Conservation (phyloP, 1,140 invertebrate species). For the Heterodera carotae region DNA sequence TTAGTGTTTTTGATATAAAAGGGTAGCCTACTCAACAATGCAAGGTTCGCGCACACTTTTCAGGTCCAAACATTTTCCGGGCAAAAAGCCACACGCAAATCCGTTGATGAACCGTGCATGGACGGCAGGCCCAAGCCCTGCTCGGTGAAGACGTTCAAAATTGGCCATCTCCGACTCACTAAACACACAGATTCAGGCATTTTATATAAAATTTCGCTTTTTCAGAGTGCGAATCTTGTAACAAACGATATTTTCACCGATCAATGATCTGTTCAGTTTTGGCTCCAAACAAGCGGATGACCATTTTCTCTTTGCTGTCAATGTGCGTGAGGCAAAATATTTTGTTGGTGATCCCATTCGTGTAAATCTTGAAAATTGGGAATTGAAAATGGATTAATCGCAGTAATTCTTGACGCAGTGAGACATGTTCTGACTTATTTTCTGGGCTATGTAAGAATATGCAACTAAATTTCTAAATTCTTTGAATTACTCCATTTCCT, state of each 20-base stretch:
- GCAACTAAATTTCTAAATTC: too few relatives aligned
- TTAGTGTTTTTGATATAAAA: too few relatives aligned
- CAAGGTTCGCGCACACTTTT: slow-evolving; percentile 74
- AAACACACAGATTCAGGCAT: too few relatives aligned
- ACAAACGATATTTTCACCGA: slow-evolving; percentile 68
- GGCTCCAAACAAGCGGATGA: slow-evolving; percentile 87
- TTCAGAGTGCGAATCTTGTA: too few relatives aligned
- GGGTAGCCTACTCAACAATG: slow-evolving; percentile 67
- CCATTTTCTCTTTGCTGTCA: slow-evolving; percentile 74
- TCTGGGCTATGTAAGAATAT: too few relatives aligned
- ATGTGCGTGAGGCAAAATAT: slow-evolving; percentile 75
- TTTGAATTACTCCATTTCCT: too few relatives aligned
- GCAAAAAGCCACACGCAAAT: slow-evolving; percentile 85
- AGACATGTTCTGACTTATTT: too few relatives aligned
- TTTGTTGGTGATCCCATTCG: slow-evolving; percentile 92
- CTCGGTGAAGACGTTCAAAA: slow-evolving; percentile 74
- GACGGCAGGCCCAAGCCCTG: slow-evolving; percentile 79
- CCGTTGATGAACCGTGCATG: slow-evolving; percentile 92
- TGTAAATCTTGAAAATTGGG: slow-evolving; percentile 76
- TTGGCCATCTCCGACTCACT: slow-evolving; percentile 53
- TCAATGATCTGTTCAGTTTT: slow-evolving; percentile 91
- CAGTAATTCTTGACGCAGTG: too few relatives aligned
- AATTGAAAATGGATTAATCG: background rate
- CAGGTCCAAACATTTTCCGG: slow-evolving; percentile 77
- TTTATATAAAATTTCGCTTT: too few relatives aligned